Base-by-base conservation (phyloP, 2,888 invertebrate species). In the Platycheirus rosarum region DNA sequence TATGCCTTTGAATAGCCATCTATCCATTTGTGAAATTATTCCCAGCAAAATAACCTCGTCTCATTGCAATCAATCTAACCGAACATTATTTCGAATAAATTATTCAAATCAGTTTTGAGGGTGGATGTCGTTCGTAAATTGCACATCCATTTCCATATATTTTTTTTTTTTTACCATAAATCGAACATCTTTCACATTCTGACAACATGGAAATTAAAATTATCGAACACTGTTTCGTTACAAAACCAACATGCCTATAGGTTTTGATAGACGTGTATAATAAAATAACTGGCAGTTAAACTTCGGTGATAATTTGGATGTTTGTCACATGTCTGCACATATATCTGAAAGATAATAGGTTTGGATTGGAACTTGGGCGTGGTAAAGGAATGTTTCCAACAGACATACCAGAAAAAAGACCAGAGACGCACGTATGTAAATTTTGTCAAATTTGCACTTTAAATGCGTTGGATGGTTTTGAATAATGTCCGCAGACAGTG, bases 161-260 rank as follows among this genome's bases (percentile, higher is more conserved):
- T 40, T 49, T 51, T 62, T 18, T 23, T 37, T 37, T 26, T 7
- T 35, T 7, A 8, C 4, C 48, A 65, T 51, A 65, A 40, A 32
- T 60, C 42, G 8, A 48, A 32, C 14, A 29, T 60, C 44, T 55
- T 26, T 20, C 23, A 37, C 44, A 40, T 8, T 40, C 49, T 42
- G 60, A 78, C 29, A 53, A 68, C 68, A 78, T 48, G 48, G 16
- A 68, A 73, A 78, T 73, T 62, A 66, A 66, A 53, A 66, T 73
- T 73, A 51, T 26, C 42, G 62, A 74, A 42, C 62, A 62, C 60
- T 66, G 51, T 66, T 48, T 71, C 71, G 32, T 60, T 57, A 35
- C 44, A 42, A 57, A 51, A n/a, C n/a, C n/a, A n/a, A 44, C 44
- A 53, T 71, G 66, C 11, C 23, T 6, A 11, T 51, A 26, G 23